Conservation (phyloP, 2,113 vertebrate genomes). For the Sciurus niger region DNA sequence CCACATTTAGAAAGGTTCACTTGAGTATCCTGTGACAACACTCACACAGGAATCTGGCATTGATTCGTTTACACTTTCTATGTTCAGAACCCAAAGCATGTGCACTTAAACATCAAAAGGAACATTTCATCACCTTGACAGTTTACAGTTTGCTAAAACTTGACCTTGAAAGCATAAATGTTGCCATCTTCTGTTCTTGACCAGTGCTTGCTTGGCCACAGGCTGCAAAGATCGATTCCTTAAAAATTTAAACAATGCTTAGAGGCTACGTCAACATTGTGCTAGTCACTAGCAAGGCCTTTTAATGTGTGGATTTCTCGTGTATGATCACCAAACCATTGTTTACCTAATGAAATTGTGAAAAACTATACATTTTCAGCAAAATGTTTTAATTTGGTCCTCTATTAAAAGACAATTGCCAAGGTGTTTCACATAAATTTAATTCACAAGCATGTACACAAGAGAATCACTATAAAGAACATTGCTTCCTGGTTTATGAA, state of each 20-base stretch:
- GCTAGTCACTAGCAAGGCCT: slow-evolving; percentile 81
- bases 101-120: slow-evolving; percentile 87
- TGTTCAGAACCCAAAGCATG: slow-evolving; percentile 85
- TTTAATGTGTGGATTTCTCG: slow-evolving; percentile 80
- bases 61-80: slow-evolving; percentile 85
- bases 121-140: slow-evolving; percentile 79
- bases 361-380: slow-evolving; percentile 88
- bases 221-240: slow-evolving; percentile 69
- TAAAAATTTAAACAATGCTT: slow-evolving; percentile 77
- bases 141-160: slow-evolving; percentile 86
- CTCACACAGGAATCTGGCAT: slow-evolving; percentile 84
- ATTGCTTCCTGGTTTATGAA: slow-evolving; percentile 90
- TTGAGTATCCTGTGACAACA: slow-evolving; percentile 45
- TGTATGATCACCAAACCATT: slow-evolving; percentile 74
- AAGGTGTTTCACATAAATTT: slow-evolving; percentile 87
- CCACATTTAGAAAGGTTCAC: slow-evolving; percentile 67
- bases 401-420: slow-evolving; percentile 87
- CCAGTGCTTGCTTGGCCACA: slow-evolving; percentile 79
- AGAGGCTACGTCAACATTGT: slow-evolving; percentile 76
- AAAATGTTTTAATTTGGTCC: slow-evolving; percentile 89
- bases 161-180: slow-evolving; percentile 75
- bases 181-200: slow-evolving; percentile 74
- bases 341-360: slow-evolving; percentile 82
- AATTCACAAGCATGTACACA: slow-evolving; percentile 92
- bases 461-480: slow-evolving; percentile 91